Base-by-base conservation (phyloP, 2,113 vertebrate genomes). In the Siniperca chuatsi region DNA sequence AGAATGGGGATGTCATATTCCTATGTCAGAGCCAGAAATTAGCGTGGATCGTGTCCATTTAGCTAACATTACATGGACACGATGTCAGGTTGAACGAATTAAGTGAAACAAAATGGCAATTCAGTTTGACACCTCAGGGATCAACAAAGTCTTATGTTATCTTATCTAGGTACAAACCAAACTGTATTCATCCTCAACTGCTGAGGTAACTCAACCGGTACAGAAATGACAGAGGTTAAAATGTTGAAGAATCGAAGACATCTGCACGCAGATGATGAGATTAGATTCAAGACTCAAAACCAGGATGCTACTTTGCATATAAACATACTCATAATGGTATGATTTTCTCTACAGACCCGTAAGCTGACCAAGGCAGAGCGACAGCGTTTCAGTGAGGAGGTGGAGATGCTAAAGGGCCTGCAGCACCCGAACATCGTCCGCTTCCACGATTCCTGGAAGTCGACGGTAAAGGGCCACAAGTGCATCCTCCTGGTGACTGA, bases 401-500 rank as follows among this genome's bases (percentile, higher is more conserved):
- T 98, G 89, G 98, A 99, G 86, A 99, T 99, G 98, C 95, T 99
- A 83, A 99, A 99, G 91, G 97, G 97, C 16, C 96, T 99, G 73
- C 98, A 99, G 95, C 98, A 99, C 60, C 98, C 98, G 4, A 99
- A 99, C 94, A 99, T 99, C 0, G 98, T 99, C 42, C 97, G 98
- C 82, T 99, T 99, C 94, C 98, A 99, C 0, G 98, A 99, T 93
- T 99, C 98, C 64, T 99, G 98, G 97, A 99, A 99, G 93, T 97
- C 97, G 0, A 96, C 96, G 0, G 81, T 98, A 84, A 99, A 98
- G 79, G 98, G 98, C 21, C 98, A 98, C 93, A 97, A 99, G 94
- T 98, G 97, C 95, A 98, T 99, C 77, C 96, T 99, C 81, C 96
- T 99, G 85, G 96, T 99, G 92, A 99, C 98, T 0, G 98, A 99